Evolutionary conservation across 1,140 invertebrate species (phyloP).

Genomic region (Ladona fulva): DNA sequence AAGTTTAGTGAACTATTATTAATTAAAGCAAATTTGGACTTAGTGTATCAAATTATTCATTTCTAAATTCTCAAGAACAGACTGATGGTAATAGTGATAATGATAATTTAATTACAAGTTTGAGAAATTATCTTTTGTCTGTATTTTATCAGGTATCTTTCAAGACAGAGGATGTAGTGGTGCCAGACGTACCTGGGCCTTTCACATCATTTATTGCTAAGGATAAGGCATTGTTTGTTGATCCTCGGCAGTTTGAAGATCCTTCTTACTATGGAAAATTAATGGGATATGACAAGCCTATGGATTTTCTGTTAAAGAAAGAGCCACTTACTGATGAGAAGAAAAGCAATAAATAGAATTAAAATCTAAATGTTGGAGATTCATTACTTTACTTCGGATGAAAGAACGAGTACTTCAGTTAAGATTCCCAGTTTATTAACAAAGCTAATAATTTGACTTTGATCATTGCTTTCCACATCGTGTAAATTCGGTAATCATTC

Average conservation of each 20-base stretch:
- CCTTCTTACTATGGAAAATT: conserved; percentile 66
- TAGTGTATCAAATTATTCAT: no score
- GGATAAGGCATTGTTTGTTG: conserved; percentile 63
- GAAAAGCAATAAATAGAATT: neutral
- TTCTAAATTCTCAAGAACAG: no score
- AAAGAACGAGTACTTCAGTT: neutral
- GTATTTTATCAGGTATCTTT: conserved; percentile 56
- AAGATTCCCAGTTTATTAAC: no score
- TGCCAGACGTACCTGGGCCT: conserved; percentile 69
- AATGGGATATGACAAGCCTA: conserved; percentile 84
- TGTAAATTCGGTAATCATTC: no score
- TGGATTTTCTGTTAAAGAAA: conserved; percentile 56
- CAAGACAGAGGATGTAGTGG: conserved; percentile 59
- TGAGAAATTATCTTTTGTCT: no score
- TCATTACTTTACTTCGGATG: neutral
- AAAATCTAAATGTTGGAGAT: neutral
- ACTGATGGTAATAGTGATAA: no score
- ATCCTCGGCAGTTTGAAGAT: conserved; percentile 56
- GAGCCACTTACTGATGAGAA: conserved; percentile 1
- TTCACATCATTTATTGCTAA: conserved; percentile 69
- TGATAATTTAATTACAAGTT: no score
- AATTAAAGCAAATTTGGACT: no score
- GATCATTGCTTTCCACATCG: no score
- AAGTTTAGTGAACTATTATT: no score
- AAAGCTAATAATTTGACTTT: no score